Evolutionary conservation across 2,797 vertebrate genomes (phyloP), one percentile per base, ranked within the genome.

Genomic region (Macropodus opercularis): DNA sequence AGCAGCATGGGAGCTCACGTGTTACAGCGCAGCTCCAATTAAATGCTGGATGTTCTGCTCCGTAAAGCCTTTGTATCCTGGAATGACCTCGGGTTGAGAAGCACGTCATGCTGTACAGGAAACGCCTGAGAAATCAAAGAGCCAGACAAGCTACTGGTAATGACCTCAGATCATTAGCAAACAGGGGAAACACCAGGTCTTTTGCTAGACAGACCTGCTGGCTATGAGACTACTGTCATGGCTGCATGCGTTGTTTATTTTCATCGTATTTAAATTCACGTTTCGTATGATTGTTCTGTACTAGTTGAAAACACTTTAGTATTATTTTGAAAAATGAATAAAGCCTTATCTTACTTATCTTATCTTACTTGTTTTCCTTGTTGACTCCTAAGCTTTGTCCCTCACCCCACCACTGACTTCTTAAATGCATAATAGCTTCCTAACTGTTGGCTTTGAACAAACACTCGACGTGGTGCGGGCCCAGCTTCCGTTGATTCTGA

Each of bases 71-170:
- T 84, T 84, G 89, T 93, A 93, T 93, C 85, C 67, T 72, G 88
- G 87, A 83, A 85, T 88, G 85, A 91, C 91, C 90, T 90, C 86
- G 69, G 91, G 90, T 90, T 79, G 91, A 93, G 91, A 74, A 92
- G 84, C 84, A 89, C 88, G 83, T 87, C 85, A 81, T 79, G 89
- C 77, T 76, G 69, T 86, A 91, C 91, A 93, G 91, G 90, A 94
- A 88, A 83, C 72, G 84, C 54, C 78, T 90, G 89, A 58, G 75
- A 75, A 92, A 91, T 92, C 87, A 92, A 92, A 95, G 91, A 80
- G 86, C 51, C 50, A 59, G 83, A 77, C 63, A 59, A 48, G 78
- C 87, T 31, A 31, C 29, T 31, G 10, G 85, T 81, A 86, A 84
- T 86, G 88, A 85, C 87, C 88, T 87, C 17, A 50, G 87, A 86